Evolutionary conservation across 2,888 invertebrate genomes (phyloP), one percentile per base, ranked within the genome.

Genomic region (Neuroscelio doddi): DNA sequence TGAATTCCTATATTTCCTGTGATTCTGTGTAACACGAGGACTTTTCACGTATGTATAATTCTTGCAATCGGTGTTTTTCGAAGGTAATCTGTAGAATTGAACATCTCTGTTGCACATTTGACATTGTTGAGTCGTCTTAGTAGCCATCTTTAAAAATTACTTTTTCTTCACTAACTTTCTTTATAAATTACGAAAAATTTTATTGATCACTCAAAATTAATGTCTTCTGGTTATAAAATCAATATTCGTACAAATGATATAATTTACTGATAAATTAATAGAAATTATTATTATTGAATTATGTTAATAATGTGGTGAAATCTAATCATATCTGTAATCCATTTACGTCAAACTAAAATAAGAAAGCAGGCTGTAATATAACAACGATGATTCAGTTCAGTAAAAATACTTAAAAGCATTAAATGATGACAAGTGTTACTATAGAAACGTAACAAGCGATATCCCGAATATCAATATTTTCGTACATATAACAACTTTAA

Each of bases 101-200:
- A 80, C 63, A 2, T 79, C 80, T 12, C 70, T 75, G 63, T 78
- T 80, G 69, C 82, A 82, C 79, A 80, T 80, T 59, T 76, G 75
- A 58, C 82, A 83, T 34, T 77, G 75, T 21, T 80, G 77, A 17
- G 73, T 74, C 26, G 70, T 72, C 62, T 66, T 79, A 47, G 76
- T 74, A 24, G 75, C 56, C 80, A 83, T 82, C 59, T 66, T 71
- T 14, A 8, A 36, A 3, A 15, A 12, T 36, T 9, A 5, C 8
- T 9, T 30, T 21, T 21, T 21, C 21, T 21, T n/a, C n/a, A n/a
- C n/a, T n/a, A n/a, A n/a, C n/a, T n/a, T n/a, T n/a, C n/a, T n/a
- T n/a, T n/a, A n/a, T n/a, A n/a, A n/a, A 5, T 21, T 21, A 5
- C 21, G 21, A 21, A 21, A 21, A 21, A 21, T 21, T 21, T n/a